Evolutionary conservation across 2,888 invertebrate genomes (phyloP).

Genomic region (Nipponacmea schrenckii): DNA sequence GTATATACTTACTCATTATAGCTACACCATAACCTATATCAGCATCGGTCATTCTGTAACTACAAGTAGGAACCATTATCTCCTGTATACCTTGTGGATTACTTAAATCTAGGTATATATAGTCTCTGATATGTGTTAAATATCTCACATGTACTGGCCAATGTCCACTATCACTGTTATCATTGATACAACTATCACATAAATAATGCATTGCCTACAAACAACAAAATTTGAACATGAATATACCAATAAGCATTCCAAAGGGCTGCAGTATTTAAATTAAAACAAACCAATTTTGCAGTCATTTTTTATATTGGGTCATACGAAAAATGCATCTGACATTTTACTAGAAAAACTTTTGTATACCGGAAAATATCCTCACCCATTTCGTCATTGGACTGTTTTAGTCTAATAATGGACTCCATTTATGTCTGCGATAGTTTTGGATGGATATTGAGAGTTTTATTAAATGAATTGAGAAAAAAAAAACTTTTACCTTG

Average conservation of each 20-base stretch:
- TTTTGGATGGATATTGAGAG: too few relatives aligned
- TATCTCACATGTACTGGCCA: slow-evolving; percentile 48
- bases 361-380: too few relatives aligned
- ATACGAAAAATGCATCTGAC: too few relatives aligned
- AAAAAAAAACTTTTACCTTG: slow-evolving; percentile 50
- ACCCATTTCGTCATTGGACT: too few relatives aligned
- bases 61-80: slow-evolving; percentile 91
- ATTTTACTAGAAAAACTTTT: too few relatives aligned
- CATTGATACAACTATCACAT: slow-evolving; percentile 54
- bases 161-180: slow-evolving; percentile 42
- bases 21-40: slow-evolving; percentile 89
- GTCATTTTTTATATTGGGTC: too few relatives aligned
- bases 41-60: slow-evolving; percentile 93
- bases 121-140: slow-evolving; percentile 36
- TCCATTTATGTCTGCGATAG: too few relatives aligned
- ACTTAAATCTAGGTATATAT: slow-evolving; percentile 42
- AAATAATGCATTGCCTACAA: slow-evolving; percentile 45
- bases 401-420: too few relatives aligned
- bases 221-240: neutral
- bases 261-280: too few relatives aligned
- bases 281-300: too few relatives aligned
- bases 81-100: slow-evolving; percentile 73
- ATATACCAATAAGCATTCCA: neutral
- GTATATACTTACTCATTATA: slow-evolving; percentile 74
- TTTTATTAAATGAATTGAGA: too few relatives aligned